Evolutionary conservation across 2,113 vertebrate species (phyloP).

Genomic region (Chauna torquata): DNA sequence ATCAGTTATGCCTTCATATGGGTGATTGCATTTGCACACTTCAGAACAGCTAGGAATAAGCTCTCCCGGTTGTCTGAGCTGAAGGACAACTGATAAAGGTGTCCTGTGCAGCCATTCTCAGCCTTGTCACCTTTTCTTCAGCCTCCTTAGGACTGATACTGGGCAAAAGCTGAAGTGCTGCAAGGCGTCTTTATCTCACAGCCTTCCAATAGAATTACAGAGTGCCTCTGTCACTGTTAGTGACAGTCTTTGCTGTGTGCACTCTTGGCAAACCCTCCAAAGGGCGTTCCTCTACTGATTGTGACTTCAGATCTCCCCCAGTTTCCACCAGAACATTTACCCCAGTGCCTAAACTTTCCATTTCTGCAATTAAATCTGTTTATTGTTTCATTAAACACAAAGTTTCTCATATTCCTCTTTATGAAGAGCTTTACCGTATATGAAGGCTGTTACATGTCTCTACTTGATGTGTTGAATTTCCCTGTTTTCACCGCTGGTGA

Average conservation of each 20-base stretch:
- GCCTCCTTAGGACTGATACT: background rate
- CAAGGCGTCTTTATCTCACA: background rate
- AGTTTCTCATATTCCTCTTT: background rate
- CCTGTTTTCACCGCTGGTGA: background rate
- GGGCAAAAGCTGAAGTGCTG: background rate
- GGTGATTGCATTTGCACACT: background rate
- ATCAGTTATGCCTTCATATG: rapidly evolving
- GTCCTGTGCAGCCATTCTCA: background rate
- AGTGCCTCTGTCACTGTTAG: background rate
- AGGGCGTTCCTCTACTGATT: rapidly evolving
- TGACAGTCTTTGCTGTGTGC: background rate
- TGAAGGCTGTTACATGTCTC: background rate
- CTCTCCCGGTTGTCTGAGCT: background rate
- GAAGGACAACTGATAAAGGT: background rate
- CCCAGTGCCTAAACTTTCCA: background rate
- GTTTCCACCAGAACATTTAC: background rate
- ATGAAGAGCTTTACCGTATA: background rate
- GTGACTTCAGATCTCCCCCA: background rate
- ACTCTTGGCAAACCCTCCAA: background rate
- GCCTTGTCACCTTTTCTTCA: background rate
- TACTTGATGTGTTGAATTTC: background rate
- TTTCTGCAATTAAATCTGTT: background rate
- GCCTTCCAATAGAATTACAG: rapidly evolving
- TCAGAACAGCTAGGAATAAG: background rate
- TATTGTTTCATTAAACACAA: background rate